Conservation (phyloP, 1,140 invertebrate genomes). For the Cyphomyrmex costatus region DNA sequence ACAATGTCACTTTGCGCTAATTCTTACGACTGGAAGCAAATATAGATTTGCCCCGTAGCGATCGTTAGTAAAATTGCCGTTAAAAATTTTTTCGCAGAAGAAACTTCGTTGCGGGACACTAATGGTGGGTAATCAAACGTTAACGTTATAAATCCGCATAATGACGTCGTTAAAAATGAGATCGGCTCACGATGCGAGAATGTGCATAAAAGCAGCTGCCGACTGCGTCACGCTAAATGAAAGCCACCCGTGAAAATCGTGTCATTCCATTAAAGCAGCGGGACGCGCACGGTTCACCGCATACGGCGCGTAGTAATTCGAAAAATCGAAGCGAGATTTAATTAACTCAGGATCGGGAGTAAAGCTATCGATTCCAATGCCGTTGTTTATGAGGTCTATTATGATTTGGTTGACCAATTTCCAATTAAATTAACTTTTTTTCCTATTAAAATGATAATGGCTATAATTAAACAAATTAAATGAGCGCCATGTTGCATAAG, state of each 20-base stretch:
- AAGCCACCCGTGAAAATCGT: constrained; percentile 53
- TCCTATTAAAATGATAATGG: constrained; percentile 16
- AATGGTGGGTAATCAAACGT: constrained; percentile 16
- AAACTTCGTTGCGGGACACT: background rate
- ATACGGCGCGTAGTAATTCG: constrained; percentile 36
- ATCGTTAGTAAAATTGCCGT: background rate
- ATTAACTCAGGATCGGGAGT: constrained; percentile 51
- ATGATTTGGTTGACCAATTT: constrained; percentile 48
- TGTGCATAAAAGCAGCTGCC: constrained; percentile 28
- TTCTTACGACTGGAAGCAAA: background rate
- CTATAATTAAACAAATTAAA: constrained; percentile 49
- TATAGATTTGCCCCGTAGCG: background rate
- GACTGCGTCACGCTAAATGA: constrained; percentile 38
- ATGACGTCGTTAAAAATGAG: constrained; percentile 47
- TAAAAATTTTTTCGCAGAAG: constrained; percentile 6
- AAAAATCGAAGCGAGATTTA: constrained; percentile 58
- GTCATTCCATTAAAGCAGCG: constrained; percentile 50
- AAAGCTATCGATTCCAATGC: constrained; percentile 23
- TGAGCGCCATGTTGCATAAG: background rate
- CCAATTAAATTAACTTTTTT: constrained; percentile 54
- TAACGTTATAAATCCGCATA: constrained; percentile 41
- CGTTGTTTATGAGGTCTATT: constrained; percentile 49
- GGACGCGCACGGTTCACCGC: background rate
- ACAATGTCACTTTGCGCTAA: background rate
- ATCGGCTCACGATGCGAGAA: constrained; percentile 41